These are phyloP conservation scores for Caenorhabditis angaria DNA, from an alignment of 2,888 invertebrate species.

Conservation along the genomic window DNA sequence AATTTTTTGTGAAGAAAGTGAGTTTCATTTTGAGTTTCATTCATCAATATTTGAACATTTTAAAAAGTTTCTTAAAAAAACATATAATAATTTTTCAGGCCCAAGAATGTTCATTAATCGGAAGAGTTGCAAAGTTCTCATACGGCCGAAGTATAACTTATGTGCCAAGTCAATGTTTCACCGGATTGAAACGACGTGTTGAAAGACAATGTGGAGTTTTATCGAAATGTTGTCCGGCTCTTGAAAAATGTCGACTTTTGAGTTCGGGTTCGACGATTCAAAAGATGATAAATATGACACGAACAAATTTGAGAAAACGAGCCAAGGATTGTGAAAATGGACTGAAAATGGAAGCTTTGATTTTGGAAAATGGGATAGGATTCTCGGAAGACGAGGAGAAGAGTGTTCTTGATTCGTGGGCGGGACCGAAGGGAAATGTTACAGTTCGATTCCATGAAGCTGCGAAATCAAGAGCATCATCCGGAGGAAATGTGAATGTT, in stretches of 20 bases:
- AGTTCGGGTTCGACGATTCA: slow-evolving; percentile 41
- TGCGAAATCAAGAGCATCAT: neutral
- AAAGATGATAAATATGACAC: slow-evolving; percentile 37
- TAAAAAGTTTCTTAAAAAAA: neutral
- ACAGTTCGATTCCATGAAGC: slow-evolving; percentile 43
- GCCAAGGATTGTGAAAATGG: slow-evolving; percentile 51
- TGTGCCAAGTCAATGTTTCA: slow-evolving; percentile 61
- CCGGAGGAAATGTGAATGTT: slow-evolving; percentile 44
- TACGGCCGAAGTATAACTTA: slow-evolving; percentile 54
- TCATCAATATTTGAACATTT: too few relatives aligned
- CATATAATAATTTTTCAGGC: slow-evolving; percentile 37
- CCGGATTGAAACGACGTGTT: slow-evolving; percentile 52
- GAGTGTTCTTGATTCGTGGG: slow-evolving; percentile 38
- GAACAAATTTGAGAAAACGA: slow-evolving; percentile 43
- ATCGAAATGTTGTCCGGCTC: slow-evolving; percentile 52
- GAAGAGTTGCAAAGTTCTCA: slow-evolving; percentile 42
- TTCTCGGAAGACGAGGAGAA: slow-evolving; percentile 18
- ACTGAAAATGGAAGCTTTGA: slow-evolving; percentile 15
- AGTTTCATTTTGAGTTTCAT: too few relatives aligned
- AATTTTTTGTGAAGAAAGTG: too few relatives aligned
- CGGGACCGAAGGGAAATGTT: slow-evolving; percentile 45
- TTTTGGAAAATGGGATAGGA: slow-evolving; percentile 13
- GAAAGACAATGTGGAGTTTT: slow-evolving; percentile 55
- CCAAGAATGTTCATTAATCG: slow-evolving; percentile 24
- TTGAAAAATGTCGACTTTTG: slow-evolving; percentile 40